Evolutionary conservation across 2,113 vertebrate species (phyloP).

Genomic region (Rhinoptilus africanus): DNA sequence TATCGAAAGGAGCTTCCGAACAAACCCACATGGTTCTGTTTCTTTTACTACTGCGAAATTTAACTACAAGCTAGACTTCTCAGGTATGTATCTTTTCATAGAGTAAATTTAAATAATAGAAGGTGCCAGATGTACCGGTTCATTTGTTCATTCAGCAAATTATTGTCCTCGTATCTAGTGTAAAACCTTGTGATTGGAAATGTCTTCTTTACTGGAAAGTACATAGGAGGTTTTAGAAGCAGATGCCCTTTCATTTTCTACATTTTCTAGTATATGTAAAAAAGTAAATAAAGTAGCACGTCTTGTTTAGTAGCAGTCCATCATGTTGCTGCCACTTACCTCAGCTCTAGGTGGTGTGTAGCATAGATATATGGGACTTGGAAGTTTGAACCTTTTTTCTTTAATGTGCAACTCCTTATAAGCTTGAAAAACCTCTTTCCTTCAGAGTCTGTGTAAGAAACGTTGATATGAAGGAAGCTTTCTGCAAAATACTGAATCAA

Average conservation of each 20-base stretch:
- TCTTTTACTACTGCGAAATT: constrained; percentile 93
- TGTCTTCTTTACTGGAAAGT: not conserved
- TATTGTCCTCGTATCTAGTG: not conserved
- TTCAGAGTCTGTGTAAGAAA: not conserved
- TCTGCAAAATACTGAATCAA: not conserved
- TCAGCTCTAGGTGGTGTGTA: not conserved
- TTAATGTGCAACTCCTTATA: not conserved
- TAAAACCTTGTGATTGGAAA: not conserved
- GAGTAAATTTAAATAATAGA: not conserved
- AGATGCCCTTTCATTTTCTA: not conserved
- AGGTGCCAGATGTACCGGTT: not conserved
- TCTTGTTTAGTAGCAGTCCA: not conserved
- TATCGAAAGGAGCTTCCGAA: constrained; percentile 90
- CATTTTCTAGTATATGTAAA: not conserved
- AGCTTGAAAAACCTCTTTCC: not conserved
- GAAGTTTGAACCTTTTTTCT: not conserved
- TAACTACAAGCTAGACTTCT: constrained; percentile 91
- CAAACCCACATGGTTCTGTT: constrained; percentile 86
- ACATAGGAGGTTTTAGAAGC: not conserved
- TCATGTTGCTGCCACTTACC: not conserved
- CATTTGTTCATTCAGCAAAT: not conserved
- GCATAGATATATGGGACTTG: not conserved
- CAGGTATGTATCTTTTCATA: constrained; percentile 75
- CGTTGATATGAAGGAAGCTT: not conserved
- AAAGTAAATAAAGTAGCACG: not conserved